Conservation (phyloP, 2,888 invertebrate species). For the Acanthoscelides obtectus region DNA sequence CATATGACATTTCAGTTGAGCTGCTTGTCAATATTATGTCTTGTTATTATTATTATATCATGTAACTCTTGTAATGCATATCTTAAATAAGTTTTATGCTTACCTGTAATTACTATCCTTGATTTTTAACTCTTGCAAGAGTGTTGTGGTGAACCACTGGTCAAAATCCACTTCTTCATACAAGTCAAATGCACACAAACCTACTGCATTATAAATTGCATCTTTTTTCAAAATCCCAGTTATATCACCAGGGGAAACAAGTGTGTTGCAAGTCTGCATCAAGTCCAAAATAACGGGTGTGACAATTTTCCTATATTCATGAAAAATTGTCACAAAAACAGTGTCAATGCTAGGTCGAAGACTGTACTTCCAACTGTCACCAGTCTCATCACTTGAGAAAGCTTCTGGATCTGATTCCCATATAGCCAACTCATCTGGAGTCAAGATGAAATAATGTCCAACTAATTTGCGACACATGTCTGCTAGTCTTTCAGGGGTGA, state of each 20-base stretch:
- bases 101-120: constrained; percentile 69
- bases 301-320: constrained; percentile 68
- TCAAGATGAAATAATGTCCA: constrained; percentile 82
- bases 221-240: constrained; percentile 81
- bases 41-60: too few species aligned
- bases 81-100: too few species aligned
- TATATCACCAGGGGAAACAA: constrained; percentile 66
- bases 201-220: constrained; percentile 90
- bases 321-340: constrained; percentile 78
- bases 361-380: constrained; percentile 93
- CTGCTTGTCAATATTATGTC: too few species aligned
- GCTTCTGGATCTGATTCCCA: constrained; percentile 92
- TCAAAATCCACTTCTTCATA: constrained; percentile 93
- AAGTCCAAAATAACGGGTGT: constrained; percentile 69
- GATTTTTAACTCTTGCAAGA: constrained; percentile 77
- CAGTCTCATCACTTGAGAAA: constrained; percentile 82
- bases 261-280: constrained; percentile 62
- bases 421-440: constrained; percentile 73
- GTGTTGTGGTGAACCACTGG: constrained; percentile 80
- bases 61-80: too few species aligned
- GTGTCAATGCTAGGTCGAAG: constrained; percentile 86
- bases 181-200: constrained; percentile 81
- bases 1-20: too few species aligned
- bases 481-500: constrained; percentile 68
- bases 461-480: constrained; percentile 83